A percentile compares a stretch with the other conserved stretches of the same genome.
Conservation (phyloP, 2,888 invertebrate genomes). For the Amphipoea lucens region DNA sequence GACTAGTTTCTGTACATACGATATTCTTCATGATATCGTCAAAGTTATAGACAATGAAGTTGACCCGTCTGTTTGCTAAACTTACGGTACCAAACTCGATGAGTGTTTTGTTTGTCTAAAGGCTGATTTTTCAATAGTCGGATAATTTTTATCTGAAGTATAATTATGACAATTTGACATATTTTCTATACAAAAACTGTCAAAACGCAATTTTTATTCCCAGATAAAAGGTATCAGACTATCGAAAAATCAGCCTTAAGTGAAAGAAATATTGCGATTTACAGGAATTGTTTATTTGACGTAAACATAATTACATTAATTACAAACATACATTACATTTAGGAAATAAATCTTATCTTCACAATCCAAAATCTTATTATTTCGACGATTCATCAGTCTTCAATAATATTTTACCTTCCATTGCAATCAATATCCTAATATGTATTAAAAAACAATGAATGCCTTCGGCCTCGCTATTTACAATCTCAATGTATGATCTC, state of each 20-base stretch:
- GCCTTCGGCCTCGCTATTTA: slow-evolving; percentile 30
- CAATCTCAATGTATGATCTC: slow-evolving; percentile 24
- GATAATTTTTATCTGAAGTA: not conserved
- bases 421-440: slow-evolving; percentile 8
- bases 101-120: slow-evolving; percentile 10
- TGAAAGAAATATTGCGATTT: slow-evolving; percentile 40
- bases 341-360: slow-evolving; percentile 79
- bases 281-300: slow-evolving; percentile 73
- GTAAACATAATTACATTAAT: slow-evolving; percentile 71
- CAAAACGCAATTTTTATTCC: not conserved
- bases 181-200: not conserved
- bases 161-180: not conserved
- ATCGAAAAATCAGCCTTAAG: not conserved
- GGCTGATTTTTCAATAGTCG: not conserved
- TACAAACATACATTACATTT: slow-evolving; percentile 70
- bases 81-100: not conserved
- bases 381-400: slow-evolving; percentile 74
- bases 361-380: slow-evolving; percentile 72
- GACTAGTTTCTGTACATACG: slow-evolving; percentile 25
- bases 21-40: slow-evolving; percentile 31
- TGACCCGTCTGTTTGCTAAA: not conserved
- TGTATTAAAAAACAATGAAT: slow-evolving; percentile 14
- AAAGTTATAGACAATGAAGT: slow-evolving; percentile 16
- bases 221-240: not conserved
- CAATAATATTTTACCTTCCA: slow-evolving; percentile 29